Percentiles rank a stretch among this genome's conserved stretches.
Conservation (phyloP, 37 sponge, comb jelly and placozoan genomes). For the Spongilla lacustris region DNA sequence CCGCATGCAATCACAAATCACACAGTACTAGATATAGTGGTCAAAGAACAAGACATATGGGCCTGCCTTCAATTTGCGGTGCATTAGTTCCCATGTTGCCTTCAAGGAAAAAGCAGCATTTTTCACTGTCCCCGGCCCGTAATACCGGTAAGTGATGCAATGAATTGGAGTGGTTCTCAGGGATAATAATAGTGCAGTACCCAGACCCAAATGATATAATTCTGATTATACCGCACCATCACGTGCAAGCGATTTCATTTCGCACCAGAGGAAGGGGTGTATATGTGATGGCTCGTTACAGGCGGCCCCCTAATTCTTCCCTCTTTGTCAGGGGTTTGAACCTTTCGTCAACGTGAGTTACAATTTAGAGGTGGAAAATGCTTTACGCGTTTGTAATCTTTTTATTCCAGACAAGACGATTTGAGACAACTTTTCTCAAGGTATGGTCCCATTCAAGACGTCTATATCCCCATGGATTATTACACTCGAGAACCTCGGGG, state of each 20-base stretch:
- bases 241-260: background rate
- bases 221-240: background rate
- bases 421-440: constrained; percentile 84
- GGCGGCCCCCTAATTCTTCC: constrained; percentile 80
- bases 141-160: no score
- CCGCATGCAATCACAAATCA: no score
- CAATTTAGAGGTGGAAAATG: background rate
- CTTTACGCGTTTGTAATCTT: background rate
- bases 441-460: constrained; percentile 92
- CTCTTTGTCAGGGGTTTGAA: constrained; percentile 84
- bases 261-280: background rate
- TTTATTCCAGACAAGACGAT: constrained; percentile 75
- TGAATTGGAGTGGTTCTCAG: no score
- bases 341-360: constrained; percentile 72
- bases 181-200: no score
- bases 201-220: no score
- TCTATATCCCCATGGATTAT: constrained; percentile 98
- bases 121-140: no score
- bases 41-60: no score
- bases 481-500: constrained; percentile 96
- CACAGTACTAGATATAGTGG: no score
- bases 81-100: no score
- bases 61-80: no score
- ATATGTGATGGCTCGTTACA: constrained; percentile 64
- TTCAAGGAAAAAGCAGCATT: no score